Conservation (phyloP, 2,888 invertebrate species). For the Crossocerus cetratus region DNA sequence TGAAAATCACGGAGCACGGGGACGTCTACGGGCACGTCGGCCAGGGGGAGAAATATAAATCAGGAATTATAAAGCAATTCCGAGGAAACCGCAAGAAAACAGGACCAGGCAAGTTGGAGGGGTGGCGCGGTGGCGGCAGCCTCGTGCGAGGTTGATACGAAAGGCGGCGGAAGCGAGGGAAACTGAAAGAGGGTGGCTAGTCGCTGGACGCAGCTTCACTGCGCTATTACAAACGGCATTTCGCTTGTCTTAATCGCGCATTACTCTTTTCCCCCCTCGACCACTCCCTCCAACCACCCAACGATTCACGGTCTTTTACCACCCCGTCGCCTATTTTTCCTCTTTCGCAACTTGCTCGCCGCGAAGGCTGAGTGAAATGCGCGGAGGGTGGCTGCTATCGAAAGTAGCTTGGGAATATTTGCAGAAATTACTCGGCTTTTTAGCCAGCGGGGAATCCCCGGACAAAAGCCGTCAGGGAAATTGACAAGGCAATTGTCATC, state of each 20-base stretch:
- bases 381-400: conserved; percentile 9
- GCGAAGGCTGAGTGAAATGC: conserved; percentile 13
- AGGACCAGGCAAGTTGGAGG: conserved; percentile 37
- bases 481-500: too few species aligned
- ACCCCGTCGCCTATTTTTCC: background rate
- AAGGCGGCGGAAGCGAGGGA: background rate
- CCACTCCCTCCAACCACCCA: conserved; percentile 13
- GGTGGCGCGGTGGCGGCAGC: conserved; percentile 26
- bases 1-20: conserved; percentile 18
- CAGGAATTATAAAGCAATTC: conserved; percentile 71
- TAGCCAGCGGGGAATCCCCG: too few species aligned
- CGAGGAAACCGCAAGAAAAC: conserved; percentile 63
- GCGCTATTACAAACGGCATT: conserved; percentile 63
- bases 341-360: conserved; percentile 22
- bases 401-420: conserved; percentile 39
- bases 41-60: conserved; percentile 60
- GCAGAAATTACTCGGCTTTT: background rate
- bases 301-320: conserved; percentile 18
- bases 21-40: conserved; percentile 12
- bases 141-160: conserved; percentile 14
- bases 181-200: conserved; percentile 7
- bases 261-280: conserved; percentile 54
- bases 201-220: conserved; percentile 40
- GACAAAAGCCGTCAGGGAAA: too few species aligned
- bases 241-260: conserved; percentile 64